Conservation (phyloP, 53 echinoderm and acorn worm species). For the Henricia sp. region DNA sequence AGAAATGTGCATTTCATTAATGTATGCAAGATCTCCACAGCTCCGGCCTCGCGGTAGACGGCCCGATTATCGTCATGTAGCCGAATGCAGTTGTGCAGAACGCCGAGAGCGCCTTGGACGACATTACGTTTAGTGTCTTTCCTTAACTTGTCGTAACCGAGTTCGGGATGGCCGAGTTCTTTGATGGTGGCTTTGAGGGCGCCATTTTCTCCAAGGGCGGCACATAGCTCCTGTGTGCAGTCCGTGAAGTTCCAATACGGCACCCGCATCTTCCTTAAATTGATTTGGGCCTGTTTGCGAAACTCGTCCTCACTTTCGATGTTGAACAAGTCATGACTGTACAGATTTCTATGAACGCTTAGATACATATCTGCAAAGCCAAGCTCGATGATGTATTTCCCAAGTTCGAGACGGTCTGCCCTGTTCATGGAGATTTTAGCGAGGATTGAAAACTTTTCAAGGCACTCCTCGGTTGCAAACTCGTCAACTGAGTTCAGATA, state of each 20-base stretch:
- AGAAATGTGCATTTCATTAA: constrained; percentile 63
- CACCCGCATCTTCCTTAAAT: constrained; percentile 73
- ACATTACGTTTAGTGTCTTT: constrained; percentile 61
- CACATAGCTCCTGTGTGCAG: constrained; percentile 64
- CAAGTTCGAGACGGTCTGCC: constrained; percentile 57
- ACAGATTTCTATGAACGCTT: constrained; percentile 56
- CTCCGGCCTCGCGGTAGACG: constrained; percentile 55
- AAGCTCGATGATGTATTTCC: constrained; percentile 37
- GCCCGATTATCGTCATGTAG: constrained; percentile 54
- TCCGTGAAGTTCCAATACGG: constrained; percentile 95
- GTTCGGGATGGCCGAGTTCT: constrained; percentile 35
- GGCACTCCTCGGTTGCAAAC: constrained; percentile 73
- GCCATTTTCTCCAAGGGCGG: constrained; percentile 59
- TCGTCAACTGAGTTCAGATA: constrained; percentile 64
- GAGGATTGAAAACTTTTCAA: constrained; percentile 54
- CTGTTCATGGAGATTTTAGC: constrained; percentile 42
- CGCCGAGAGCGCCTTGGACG: constrained; percentile 81
- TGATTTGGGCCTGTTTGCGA: constrained; percentile 73
- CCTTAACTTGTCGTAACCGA: constrained; percentile 23
- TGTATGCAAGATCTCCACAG: constrained; percentile 61
- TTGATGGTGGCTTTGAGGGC: constrained; percentile 55
- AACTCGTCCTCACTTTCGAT: constrained; percentile 38
- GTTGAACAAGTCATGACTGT: constrained; percentile 61
- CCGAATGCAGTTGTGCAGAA: constrained; percentile 79
- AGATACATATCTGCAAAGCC: constrained; percentile 66